A percentile compares a stretch with the other conserved stretches of the same genome.
These are phyloP conservation scores for Conus ventricosus DNA, from an alignment of 1,140 invertebrate genomes.

Conservation along the genomic window DNA sequence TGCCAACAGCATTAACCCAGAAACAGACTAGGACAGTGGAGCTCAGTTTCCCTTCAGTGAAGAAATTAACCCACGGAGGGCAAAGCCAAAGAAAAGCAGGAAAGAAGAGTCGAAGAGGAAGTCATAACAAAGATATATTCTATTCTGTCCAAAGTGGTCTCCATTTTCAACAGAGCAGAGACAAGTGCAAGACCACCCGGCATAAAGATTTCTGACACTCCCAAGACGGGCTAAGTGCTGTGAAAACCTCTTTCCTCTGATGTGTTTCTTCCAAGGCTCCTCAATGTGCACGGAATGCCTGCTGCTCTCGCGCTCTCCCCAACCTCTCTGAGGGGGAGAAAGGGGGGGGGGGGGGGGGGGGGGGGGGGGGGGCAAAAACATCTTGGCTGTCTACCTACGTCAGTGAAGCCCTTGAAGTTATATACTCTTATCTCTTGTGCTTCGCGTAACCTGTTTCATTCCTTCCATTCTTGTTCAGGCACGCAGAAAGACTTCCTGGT, in stretches of 20 bases:
- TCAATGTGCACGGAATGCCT: background rate
- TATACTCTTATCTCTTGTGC: background rate
- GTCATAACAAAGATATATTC: slow-evolving; percentile 4
- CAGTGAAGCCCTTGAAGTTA: background rate
- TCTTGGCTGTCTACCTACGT: slow-evolving; percentile 4
- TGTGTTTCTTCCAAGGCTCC: background rate
- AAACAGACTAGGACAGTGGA: background rate
- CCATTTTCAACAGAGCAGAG: background rate
- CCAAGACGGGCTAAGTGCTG: background rate
- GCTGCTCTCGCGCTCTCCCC: background rate
- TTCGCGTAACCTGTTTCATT: background rate
- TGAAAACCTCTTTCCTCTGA: background rate
- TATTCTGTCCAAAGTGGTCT: background rate
- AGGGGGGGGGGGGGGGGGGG: background rate
- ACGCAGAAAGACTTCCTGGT: background rate
- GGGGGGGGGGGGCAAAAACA: background rate
- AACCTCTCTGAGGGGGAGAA: background rate
- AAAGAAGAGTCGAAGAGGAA: background rate
- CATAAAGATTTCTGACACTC: slow-evolving; percentile 5
- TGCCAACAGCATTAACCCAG: background rate
- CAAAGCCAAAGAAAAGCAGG: background rate
- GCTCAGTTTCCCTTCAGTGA: background rate
- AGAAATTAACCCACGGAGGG: background rate
- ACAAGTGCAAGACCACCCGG: background rate
- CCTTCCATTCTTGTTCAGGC: background rate